Evolutionary conservation across 2,113 vertebrate genomes (phyloP), one percentile per base, ranked within the genome.

Genomic region (Xiphorhynchus elegans): DNA sequence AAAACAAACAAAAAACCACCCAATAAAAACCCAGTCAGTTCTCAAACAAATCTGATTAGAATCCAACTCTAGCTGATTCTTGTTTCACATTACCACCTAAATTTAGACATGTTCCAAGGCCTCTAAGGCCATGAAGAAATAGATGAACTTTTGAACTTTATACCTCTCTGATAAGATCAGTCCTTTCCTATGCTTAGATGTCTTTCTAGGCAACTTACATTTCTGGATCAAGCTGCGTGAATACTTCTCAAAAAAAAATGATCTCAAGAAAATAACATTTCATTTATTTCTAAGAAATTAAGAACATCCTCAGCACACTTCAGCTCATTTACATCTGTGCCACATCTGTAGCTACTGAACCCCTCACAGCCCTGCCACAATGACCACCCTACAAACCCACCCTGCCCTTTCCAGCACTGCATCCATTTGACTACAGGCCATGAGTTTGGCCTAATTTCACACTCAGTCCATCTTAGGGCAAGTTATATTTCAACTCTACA

Each of bases 151-250:
- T 79, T 89, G 44, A 79, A 64, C 82, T 80, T 88, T 50, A 40
- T 26, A n/a, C 13, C 8, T 29, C 53, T 79, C 42, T 0, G 0
- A 29, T 33, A 62, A 77, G 12, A 70, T 6, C 1, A 1, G 40
- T 44, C 29, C 46, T 55, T 76, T 73, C 53, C 88, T 69, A 50
- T 26, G 21, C 46, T 86, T 66, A 31, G 9, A 6, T 7, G 4
- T 21, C 82, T 42, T 73, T 37, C 46, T 35, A 47, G 19, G 26
- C 24, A 86, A 33, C 59, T 69, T 5, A 0, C 14, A 28, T 40
- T 83, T 76, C 58, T 89, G 47, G 29, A 85, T 78, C 33, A 79
- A 67, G 47, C 23, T 25, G 26, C 25, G 28, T 37, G 64, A 79
- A 55, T 49, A 23, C 2, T 78, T 74, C 64, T 5, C 35, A 82